Percentiles rank a stretch among this genome's conserved stretches.
These are phyloP conservation scores for Callipepla californica DNA, from an alignment of 2,113 vertebrate genomes.

Conservation along the genomic window DNA sequence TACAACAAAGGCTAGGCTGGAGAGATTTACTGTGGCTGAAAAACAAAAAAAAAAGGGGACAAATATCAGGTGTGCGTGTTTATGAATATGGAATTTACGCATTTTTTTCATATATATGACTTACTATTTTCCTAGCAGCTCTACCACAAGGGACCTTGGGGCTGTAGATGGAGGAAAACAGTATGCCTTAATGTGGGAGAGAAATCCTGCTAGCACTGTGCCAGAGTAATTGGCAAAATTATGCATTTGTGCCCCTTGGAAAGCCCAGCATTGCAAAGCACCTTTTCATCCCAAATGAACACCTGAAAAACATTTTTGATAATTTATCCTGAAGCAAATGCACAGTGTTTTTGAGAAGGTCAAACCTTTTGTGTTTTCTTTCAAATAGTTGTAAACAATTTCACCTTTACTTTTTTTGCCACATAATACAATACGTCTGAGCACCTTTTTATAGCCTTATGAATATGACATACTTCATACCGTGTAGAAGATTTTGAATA, in stretches of 20 bases:
- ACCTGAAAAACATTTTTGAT: slow-evolving; percentile 8
- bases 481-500: not conserved
- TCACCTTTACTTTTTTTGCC: not conserved
- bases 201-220: slow-evolving; percentile 6
- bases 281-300: slow-evolving; percentile 20
- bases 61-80: not conserved
- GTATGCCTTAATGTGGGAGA: not conserved
- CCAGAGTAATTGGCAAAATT: slow-evolving; percentile 19
- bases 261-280: not conserved
- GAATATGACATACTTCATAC: not conserved
- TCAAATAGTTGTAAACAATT: not conserved
- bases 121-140: slow-evolving; percentile 11
- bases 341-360: not conserved
- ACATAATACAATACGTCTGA: not conserved
- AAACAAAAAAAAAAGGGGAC: not conserved
- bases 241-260: not conserved
- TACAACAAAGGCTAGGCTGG: not conserved
- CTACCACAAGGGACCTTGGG: slow-evolving; percentile 21
- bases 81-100: not conserved
- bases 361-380: not conserved
- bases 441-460: not conserved
- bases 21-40: not conserved
- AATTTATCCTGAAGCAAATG: slow-evolving; percentile 6
- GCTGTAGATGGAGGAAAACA: slow-evolving; percentile 16
- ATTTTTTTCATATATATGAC: not conserved